A percentile compares a stretch with the other conserved stretches of the same genome.
Conservation (phyloP, 35 echinoderm and acorn worm species). For the Eucidaris tribuloides region DNA sequence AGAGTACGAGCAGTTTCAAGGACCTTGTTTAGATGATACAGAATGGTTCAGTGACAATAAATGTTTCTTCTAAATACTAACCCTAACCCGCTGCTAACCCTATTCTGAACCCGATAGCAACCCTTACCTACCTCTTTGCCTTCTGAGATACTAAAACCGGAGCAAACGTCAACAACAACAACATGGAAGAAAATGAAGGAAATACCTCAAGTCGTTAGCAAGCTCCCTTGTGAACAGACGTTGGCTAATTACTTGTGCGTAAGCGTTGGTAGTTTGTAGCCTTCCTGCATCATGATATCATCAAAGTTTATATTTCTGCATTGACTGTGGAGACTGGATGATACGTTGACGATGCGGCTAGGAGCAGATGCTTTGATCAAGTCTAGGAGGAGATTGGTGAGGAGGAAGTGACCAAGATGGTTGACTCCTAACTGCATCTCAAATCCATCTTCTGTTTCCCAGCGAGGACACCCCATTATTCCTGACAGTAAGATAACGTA, state of each 20-base stretch:
- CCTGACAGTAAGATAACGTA: no score
- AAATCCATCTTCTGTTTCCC: conserved; percentile 75
- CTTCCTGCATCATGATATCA: neutral
- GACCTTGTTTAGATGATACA: no score
- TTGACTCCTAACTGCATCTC: conserved; percentile 77
- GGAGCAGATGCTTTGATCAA: conserved; percentile 71
- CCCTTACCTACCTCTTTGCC: no score
- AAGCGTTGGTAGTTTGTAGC: conserved; percentile 7
- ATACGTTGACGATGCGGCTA: conserved; percentile 58
- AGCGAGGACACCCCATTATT: conserved; percentile 38
- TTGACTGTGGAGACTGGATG: conserved; percentile 25
- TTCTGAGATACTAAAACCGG: no score
- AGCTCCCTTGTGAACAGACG: conserved; percentile 50
- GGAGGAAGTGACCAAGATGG: conserved; percentile 76
- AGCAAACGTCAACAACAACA: no score
- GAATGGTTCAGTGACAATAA: no score
- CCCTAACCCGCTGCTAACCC: no score
- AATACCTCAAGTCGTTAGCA: conserved; percentile 22
- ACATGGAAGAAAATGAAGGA: no score
- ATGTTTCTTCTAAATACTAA: no score
- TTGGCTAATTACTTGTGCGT: conserved; percentile 58
- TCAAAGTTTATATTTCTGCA: conserved; percentile 49
- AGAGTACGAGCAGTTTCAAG: no score
- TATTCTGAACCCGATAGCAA: no score
- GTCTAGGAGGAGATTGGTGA: conserved; percentile 71